Evolutionary conservation across 2,888 invertebrate species (phyloP).

Genomic region (Celastrina argiolus): DNA sequence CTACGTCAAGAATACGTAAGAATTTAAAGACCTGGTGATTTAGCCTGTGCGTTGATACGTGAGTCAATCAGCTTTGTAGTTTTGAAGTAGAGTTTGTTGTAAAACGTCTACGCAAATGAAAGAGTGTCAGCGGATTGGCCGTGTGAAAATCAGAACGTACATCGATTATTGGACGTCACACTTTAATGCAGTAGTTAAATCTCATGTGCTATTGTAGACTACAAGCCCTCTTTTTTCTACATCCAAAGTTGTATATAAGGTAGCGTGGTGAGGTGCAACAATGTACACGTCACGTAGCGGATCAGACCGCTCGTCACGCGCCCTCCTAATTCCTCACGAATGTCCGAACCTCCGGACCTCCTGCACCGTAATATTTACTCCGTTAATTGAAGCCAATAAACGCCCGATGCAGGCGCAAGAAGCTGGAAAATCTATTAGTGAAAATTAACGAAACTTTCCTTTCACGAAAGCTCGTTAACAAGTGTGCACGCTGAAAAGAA

Average conservation of each 20-base stretch:
- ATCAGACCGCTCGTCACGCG: constrained; percentile 50
- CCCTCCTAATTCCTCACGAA: constrained; percentile 45
- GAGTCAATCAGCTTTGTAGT: too few relatives aligned
- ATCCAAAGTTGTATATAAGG: not conserved
- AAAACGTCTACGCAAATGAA: too few relatives aligned
- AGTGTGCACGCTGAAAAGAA: not conserved
- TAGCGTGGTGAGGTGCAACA: not conserved
- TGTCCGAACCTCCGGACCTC: constrained; percentile 62
- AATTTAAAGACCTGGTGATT: too few relatives aligned
- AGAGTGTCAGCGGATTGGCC: too few relatives aligned
- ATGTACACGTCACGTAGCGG: constrained; percentile 43
- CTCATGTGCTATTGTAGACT: too few relatives aligned
- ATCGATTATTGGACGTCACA: too few relatives aligned
- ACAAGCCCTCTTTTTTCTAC: not conserved
- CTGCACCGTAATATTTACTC: constrained; percentile 7
- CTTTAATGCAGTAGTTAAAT: too few relatives aligned
- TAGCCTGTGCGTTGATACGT: too few relatives aligned
- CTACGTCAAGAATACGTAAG: too few relatives aligned
- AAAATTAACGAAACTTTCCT: not conserved
- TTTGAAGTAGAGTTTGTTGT: too few relatives aligned
- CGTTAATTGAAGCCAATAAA: not conserved
- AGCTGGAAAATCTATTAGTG: not conserved
- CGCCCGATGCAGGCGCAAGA: not conserved
- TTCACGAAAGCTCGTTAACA: not conserved
- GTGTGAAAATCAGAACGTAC: too few relatives aligned